Conservation (phyloP, 2,797 vertebrate genomes). For the Cryptoblepharus egeriae region DNA sequence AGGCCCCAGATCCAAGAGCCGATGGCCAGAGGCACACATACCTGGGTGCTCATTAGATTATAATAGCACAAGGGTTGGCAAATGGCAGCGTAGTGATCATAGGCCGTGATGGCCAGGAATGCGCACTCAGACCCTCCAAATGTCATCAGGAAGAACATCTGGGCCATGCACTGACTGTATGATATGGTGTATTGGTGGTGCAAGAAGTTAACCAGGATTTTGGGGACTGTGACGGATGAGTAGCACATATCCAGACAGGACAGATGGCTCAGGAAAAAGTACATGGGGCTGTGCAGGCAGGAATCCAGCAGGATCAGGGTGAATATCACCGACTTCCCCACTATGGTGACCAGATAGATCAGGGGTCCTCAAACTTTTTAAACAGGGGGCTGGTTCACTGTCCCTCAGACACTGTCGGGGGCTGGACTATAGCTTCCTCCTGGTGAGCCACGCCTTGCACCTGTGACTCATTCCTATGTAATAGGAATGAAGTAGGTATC, state of each 20-base stretch:
- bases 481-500: no score
- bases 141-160: constrained; percentile 34
- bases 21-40: fast-evolving
- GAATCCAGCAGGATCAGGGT: constrained; percentile 44
- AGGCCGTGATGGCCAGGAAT: not conserved
- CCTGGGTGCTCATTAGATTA: fast-evolving
- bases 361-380: no score
- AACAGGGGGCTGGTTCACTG: no score
- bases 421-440: no score
- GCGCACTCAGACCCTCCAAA: fast-evolving
- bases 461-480: no score
- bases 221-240: constrained; percentile 36
- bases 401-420: no score
- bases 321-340: constrained; percentile 57
- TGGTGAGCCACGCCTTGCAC: no score
- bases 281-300: constrained; percentile 66
- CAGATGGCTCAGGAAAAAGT: constrained; percentile 66
- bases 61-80: not conserved
- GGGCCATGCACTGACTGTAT: not conserved
- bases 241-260: constrained; percentile 59
- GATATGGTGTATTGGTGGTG: not conserved
- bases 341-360: constrained; percentile 59
- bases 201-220: constrained; percentile 28
- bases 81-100: not conserved
- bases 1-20: constrained; percentile 54